Evolutionary conservation across 1,140 invertebrate species (phyloP).

Genomic region (Thaumetopoea pityocampa): DNA sequence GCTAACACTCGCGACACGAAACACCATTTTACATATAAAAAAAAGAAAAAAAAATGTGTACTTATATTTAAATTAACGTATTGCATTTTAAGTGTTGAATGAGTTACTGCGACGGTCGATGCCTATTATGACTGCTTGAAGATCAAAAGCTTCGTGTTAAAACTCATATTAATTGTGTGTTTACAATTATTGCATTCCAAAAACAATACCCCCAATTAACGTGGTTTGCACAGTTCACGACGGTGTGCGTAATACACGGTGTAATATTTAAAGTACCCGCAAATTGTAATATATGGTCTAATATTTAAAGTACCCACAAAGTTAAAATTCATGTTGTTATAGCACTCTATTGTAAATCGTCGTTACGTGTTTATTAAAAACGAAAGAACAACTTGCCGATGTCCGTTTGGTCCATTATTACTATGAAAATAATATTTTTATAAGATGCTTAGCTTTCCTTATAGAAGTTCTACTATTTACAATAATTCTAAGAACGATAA

Average conservation of each 20-base stretch:
- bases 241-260: no score
- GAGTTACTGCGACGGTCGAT: no score
- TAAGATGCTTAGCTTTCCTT: slow-evolving; percentile 73
- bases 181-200: slow-evolving; percentile 43
- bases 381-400: slow-evolving; percentile 44
- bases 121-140: slow-evolving; percentile 14
- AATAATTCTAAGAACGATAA: slow-evolving; percentile 54
- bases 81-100: not conserved
- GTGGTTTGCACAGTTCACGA: no score
- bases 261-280: not conserved
- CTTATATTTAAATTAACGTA: slow-evolving; percentile 5
- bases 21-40: slow-evolving; percentile 14
- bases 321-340: slow-evolving; percentile 13
- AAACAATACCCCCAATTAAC: no score
- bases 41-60: slow-evolving; percentile 14
- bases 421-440: slow-evolving; percentile 66
- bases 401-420: slow-evolving; percentile 55
- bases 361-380: slow-evolving; percentile 17
- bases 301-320: no score
- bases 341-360: slow-evolving; percentile 26
- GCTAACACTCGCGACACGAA: slow-evolving; percentile 5
- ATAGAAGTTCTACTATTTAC: slow-evolving; percentile 67
- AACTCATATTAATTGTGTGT: slow-evolving; percentile 19
- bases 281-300: slow-evolving; percentile 1
- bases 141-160: slow-evolving; percentile 13